Percentiles rank a stretch among this genome's conserved stretches.
Conservation (phyloP, 1,140 invertebrate species). For the Rhysida immarginata region DNA sequence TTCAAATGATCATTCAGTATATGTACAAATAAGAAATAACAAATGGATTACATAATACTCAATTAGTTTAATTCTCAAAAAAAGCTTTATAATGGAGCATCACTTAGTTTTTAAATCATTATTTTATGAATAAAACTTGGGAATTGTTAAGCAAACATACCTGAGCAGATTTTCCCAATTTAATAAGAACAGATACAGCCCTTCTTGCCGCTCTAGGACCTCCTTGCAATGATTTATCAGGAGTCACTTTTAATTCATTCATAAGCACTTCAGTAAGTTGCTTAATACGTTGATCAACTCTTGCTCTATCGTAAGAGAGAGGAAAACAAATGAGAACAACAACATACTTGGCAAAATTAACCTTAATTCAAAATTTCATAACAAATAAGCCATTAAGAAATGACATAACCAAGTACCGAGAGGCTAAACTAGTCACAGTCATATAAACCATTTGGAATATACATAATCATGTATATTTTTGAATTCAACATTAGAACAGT, state of each 20-base stretch:
- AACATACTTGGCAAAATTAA: neutral
- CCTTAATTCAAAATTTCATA: neutral
- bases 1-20: no score
- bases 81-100: neutral
- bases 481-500: no score
- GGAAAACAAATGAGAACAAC: conserved; percentile 12
- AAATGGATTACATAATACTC: no score
- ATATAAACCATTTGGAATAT: no score
- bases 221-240: conserved; percentile 81
- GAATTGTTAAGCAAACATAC: no score
- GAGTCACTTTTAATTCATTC: conserved; percentile 70
- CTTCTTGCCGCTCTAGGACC: conserved; percentile 70
- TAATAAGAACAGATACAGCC: conserved; percentile 72
- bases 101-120: neutral
- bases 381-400: no score
- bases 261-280: conserved; percentile 68
- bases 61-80: no score
- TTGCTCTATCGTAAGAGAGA: conserved; percentile 30
- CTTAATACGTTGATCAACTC: conserved; percentile 57
- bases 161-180: conserved; percentile 51
- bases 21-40: no score
- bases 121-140: no score
- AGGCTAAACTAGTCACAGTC: no score
- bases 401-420: no score
- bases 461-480: no score